A percentile compares a stretch with the other conserved stretches of the same genome.
Evolutionary conservation across 2,113 vertebrate genomes (phyloP).

Genomic region (Xenopus tropicalis): DNA sequence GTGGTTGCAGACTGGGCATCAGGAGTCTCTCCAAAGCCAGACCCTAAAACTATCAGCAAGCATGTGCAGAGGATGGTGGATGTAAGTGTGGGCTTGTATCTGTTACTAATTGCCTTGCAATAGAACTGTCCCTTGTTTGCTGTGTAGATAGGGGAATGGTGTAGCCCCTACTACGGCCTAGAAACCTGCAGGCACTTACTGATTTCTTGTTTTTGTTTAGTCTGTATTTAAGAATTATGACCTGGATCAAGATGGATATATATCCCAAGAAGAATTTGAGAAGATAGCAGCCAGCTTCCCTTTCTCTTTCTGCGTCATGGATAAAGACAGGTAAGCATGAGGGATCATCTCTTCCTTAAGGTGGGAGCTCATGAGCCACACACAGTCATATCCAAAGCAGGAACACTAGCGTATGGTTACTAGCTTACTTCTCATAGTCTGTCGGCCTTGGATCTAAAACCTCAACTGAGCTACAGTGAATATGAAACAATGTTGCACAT

Average conservation of each 20-base stretch:
- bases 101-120: background rate
- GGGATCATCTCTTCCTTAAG: background rate
- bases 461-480: too few relatives aligned
- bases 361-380: background rate
- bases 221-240: conserved; percentile 98
- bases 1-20: conserved; percentile 91
- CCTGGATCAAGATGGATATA: conserved; percentile 90
- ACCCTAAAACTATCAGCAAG: conserved; percentile 92
- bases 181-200: background rate
- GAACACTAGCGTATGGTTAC: too few relatives aligned
- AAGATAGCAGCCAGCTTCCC: conserved; percentile 94
- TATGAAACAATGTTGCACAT: too few relatives aligned
- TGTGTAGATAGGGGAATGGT: background rate
- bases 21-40: conserved; percentile 87
- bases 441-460: too few relatives aligned
- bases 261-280: conserved; percentile 93
- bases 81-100: conserved; percentile 67
- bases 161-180: too few relatives aligned
- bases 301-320: conserved; percentile 95
- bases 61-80: conserved; percentile 96
- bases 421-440: too few relatives aligned
- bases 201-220: conserved; percentile 56
- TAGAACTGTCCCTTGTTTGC: background rate
- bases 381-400: too few relatives aligned
- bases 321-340: conserved; percentile 84